These are phyloP conservation scores for Oreortyx pictus DNA, from an alignment of 2,797 vertebrate species.

Conservation along the genomic window DNA sequence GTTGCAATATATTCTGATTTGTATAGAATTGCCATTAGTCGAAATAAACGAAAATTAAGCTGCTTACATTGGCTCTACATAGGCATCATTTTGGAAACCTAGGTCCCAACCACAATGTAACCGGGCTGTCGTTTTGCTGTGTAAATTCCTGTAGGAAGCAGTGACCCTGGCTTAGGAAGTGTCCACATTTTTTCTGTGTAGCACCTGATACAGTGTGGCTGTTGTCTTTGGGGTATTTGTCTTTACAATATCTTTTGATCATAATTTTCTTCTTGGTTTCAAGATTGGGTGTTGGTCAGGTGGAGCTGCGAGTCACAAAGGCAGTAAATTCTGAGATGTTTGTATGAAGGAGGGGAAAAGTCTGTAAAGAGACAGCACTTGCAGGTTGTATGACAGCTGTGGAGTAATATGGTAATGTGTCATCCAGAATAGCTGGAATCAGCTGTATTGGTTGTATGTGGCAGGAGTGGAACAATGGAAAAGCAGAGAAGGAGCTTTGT, in stretches of 20 bases:
- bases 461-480: accelerated
- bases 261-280: background rate
- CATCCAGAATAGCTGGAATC: background rate
- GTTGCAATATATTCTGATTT: background rate
- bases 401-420: background rate
- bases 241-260: accelerated
- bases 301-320: background rate
- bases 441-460: accelerated
- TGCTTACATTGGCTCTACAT: background rate
- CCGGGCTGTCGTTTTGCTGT: background rate
- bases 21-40: accelerated
- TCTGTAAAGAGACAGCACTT: background rate
- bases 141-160: background rate
- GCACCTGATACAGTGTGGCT: background rate
- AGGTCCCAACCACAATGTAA: background rate
- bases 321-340: background rate
- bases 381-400: background rate
- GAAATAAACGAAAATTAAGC: background rate
- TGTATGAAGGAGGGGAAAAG: background rate
- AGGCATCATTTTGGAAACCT: accelerated
- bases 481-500: background rate
- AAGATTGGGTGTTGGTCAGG: background rate
- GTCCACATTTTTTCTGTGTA: background rate
- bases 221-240: accelerated
- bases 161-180: background rate